Conservation (phyloP, 2,888 invertebrate species). For the Ormyrus rosae region DNA sequence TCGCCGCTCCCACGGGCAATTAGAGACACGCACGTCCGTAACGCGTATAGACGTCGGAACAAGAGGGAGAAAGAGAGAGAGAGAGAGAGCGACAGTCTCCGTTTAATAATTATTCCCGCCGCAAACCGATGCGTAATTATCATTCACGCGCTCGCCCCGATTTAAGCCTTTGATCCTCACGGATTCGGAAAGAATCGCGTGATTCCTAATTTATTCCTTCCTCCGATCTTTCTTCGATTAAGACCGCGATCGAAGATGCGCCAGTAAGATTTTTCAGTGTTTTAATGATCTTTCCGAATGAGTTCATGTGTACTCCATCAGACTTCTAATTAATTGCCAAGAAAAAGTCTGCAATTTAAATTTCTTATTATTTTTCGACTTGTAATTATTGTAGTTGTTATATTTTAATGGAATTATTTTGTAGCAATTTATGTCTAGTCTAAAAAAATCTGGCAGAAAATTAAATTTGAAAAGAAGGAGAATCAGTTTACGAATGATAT, state of each 20-base stretch:
- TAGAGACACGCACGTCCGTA: constrained; percentile 31
- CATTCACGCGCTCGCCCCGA: constrained; percentile 11
- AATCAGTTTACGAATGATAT: no score
- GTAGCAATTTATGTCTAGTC: no score
- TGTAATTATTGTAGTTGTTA: no score
- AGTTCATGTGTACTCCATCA: no score
- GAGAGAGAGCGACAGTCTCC: background rate
- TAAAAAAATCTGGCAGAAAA: no score
- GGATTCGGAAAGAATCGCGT: constrained; percentile 14
- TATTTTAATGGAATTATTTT: no score
- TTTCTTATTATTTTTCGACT: no score
- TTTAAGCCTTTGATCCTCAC: constrained; percentile 28
- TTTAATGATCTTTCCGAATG: no score
- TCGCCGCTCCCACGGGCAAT: constrained; percentile 23
- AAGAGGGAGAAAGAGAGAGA: no score
- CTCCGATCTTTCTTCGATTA: constrained; percentile 12
- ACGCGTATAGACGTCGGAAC: constrained; percentile 4
- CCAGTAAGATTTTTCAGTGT: background rate
- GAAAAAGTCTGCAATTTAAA: no score
- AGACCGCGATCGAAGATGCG: constrained; percentile 21
- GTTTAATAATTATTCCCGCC: constrained; percentile 32
- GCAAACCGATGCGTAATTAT: constrained; percentile 31
- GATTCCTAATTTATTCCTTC: constrained; percentile 37
- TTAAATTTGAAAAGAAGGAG: no score
- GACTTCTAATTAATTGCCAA: no score